Percentiles rank a stretch among this genome's conserved stretches.
Evolutionary conservation across 2,888 invertebrate genomes (phyloP).

Genomic region (Chrysolina haemoptera): DNA sequence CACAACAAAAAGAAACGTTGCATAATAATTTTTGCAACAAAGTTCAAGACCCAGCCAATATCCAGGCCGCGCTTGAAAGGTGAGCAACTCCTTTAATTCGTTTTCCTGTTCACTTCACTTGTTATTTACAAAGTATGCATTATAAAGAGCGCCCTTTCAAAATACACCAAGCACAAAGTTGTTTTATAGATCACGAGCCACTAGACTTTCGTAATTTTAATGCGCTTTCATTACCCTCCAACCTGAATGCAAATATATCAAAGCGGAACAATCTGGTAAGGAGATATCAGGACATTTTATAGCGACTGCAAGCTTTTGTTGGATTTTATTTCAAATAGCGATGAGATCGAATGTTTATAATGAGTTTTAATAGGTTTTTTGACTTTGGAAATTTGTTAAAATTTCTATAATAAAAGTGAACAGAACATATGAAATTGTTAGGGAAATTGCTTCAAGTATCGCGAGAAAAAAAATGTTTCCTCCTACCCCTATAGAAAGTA

Average conservation of each 20-base stretch:
- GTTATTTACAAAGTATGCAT: conserved; percentile 24
- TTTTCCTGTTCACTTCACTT: conserved; percentile 15
- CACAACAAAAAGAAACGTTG: too few relatives aligned
- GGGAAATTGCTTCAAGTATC: too few relatives aligned
- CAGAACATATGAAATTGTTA: too few relatives aligned
- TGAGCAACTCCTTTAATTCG: conserved; percentile 12
- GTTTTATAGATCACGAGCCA: conserved; percentile 19
- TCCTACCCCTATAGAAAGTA: too few relatives aligned
- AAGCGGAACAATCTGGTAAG: not conserved
- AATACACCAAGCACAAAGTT: conserved; percentile 23
- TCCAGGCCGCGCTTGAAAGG: not conserved
- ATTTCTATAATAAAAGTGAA: too few relatives aligned
- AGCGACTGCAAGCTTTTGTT: too few relatives aligned
- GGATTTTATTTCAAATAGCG: too few relatives aligned
- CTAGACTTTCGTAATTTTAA: not conserved
- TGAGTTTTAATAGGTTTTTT: too few relatives aligned
- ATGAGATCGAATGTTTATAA: too few relatives aligned
- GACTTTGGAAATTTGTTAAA: too few relatives aligned
- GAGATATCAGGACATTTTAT: not conserved
- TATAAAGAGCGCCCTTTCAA: conserved; percentile 15
- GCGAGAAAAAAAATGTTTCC: too few relatives aligned
- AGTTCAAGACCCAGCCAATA: conserved; percentile 7
- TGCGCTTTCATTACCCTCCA: not conserved
- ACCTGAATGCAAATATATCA: not conserved
- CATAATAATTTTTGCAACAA: not conserved